Conservation (phyloP, 2,797 vertebrate genomes). For the Sebastolobus altivelis region DNA sequence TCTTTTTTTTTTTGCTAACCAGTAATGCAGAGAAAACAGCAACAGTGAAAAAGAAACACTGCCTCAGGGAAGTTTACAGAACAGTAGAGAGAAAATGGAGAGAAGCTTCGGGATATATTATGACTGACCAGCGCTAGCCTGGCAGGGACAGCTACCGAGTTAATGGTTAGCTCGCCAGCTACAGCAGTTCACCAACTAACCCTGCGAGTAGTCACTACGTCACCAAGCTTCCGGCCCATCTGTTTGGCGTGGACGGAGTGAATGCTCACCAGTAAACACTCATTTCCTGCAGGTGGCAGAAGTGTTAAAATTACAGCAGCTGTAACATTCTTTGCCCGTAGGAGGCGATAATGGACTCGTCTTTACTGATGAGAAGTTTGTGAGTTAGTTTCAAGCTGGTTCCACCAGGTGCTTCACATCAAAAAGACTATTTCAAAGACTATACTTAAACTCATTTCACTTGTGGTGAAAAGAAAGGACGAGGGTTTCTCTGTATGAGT, state of each 20-base stretch:
- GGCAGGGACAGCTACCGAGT: not conserved
- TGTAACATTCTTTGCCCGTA: not conserved
- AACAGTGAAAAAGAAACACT: not conserved
- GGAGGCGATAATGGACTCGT: not conserved
- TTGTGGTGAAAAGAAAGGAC: not conserved
- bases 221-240: not conserved
- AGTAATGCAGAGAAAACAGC: not conserved
- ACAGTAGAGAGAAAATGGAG: not conserved
- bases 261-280: not conserved
- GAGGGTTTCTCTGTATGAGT: not conserved
- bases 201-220: not conserved
- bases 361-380: conserved; percentile 1
- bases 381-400: not conserved
- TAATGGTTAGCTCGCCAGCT: not conserved
- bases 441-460: not conserved
- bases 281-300: conserved; percentile 4
- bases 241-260: not conserved
- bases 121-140: not conserved
- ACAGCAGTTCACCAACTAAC: not conserved
- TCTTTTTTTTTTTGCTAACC: too few relatives aligned
- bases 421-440: conserved; percentile 5
- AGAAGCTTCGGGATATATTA: not conserved
- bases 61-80: not conserved
- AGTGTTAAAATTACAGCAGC: conserved; percentile 4
- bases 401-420: conserved; percentile 22